Conservation (phyloP, 2,113 vertebrate species). For the Sinosuthora webbiana region DNA sequence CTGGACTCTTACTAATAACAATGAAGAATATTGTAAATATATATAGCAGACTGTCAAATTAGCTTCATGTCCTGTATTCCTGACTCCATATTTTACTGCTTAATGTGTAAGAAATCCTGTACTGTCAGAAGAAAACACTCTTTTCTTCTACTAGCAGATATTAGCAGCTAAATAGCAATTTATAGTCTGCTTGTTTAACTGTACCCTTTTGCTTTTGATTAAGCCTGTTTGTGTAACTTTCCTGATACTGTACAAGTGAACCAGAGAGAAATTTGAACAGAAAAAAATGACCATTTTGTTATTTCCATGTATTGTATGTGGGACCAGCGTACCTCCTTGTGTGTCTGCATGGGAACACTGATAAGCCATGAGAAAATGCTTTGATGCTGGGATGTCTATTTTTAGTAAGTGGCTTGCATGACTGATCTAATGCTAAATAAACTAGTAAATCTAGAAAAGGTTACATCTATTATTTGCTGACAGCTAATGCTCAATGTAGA, state of each 20-base stretch:
- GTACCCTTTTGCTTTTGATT: background rate
- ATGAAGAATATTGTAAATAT: background rate
- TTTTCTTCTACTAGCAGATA: background rate
- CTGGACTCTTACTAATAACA: background rate
- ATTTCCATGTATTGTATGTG: background rate
- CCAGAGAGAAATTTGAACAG: background rate
- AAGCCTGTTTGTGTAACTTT: background rate
- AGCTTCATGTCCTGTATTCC: background rate
- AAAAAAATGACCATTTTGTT: background rate
- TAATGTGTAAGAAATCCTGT: background rate
- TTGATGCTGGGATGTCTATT: constrained; percentile 16
- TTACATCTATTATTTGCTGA: constrained; percentile 31
- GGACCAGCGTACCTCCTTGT: background rate
- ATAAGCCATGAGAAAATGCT: background rate
- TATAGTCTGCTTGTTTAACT: background rate
- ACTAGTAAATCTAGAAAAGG: constrained; percentile 19
- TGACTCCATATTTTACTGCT: background rate
- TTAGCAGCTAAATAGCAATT: background rate
- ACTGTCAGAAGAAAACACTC: background rate
- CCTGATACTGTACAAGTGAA: background rate
- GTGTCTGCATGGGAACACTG: background rate
- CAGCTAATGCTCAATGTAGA: background rate
- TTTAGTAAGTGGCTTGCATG: constrained; percentile 60
- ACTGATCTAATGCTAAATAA: constrained; percentile 64
- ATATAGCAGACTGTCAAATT: background rate